These are phyloP conservation scores for Ctenopoma multispine DNA, from an alignment of 2,797 vertebrate species.

Conservation along the genomic window DNA sequence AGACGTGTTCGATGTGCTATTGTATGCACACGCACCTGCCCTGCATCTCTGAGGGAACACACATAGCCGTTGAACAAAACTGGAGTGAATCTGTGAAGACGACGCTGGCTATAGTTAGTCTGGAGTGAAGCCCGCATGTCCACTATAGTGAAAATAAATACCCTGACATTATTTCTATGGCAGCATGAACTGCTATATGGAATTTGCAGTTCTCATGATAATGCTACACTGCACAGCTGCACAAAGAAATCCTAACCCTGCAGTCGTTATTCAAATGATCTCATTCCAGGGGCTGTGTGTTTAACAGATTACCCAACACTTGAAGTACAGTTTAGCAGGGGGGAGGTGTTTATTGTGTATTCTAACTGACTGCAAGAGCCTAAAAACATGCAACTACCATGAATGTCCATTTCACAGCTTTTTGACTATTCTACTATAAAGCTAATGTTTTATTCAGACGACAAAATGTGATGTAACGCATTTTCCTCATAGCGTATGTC, in stretches of 20 bases:
- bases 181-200: conserved; percentile 63
- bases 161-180: conserved; percentile 67
- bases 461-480: not conserved
- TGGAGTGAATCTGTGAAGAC: conserved; percentile 44
- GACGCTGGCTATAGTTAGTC: conserved; percentile 45
- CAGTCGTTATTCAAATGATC: conserved; percentile 71
- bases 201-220: conserved; percentile 67
- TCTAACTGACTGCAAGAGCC: conserved; percentile 7
- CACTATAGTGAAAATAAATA: conserved; percentile 67
- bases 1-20: conserved; percentile 53
- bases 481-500: too few species aligned
- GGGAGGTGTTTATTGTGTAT: not conserved
- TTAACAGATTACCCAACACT: conserved; percentile 58
- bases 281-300: conserved; percentile 50
- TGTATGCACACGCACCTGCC: conserved; percentile 71
- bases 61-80: conserved; percentile 53
- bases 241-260: conserved; percentile 75
- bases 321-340: conserved; percentile 20
- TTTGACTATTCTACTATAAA: not conserved
- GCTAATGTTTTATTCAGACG: not conserved
- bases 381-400: conserved; percentile 23
- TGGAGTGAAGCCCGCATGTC: conserved; percentile 44
- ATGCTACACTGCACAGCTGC: conserved; percentile 68
- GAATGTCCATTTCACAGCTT: not conserved
- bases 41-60: conserved; percentile 54